A percentile compares a stretch with the other conserved stretches of the same genome.
Conservation (phyloP, 2,888 invertebrate genomes). For the Aspidiotus destructor region DNA sequence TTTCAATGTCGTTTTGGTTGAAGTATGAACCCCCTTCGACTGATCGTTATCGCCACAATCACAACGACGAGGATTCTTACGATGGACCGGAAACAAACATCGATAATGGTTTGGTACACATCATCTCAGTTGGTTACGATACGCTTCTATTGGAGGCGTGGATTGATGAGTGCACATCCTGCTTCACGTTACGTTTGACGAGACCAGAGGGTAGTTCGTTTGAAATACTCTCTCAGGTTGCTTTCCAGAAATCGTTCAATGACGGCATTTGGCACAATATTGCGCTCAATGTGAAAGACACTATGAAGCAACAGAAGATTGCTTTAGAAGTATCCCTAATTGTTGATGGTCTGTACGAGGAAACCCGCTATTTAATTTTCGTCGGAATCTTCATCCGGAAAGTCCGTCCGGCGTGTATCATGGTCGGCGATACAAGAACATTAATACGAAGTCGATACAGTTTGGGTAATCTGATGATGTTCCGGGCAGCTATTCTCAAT, state of each 20-base stretch:
- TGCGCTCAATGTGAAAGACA: conserved; percentile 51
- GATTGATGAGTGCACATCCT: conserved; percentile 46
- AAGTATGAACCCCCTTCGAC: conserved; percentile 32
- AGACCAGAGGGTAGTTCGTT: conserved; percentile 47
- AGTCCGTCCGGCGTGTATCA: conserved; percentile 48
- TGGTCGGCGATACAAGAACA: conserved; percentile 46
- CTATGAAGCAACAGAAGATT: conserved; percentile 49
- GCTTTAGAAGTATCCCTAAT: conserved; percentile 48
- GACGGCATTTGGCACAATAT: conserved; percentile 50
- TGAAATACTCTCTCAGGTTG: conserved; percentile 48
- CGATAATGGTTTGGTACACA: conserved; percentile 44
- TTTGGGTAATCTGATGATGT: conserved; percentile 45
- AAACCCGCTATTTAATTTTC: conserved; percentile 49
- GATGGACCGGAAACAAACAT: conserved; percentile 16
- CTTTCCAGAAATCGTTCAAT: conserved; percentile 44
- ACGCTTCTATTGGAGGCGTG: conserved; percentile 53
- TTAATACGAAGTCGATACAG: conserved; percentile 26
- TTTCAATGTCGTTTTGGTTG: conserved; percentile 51
- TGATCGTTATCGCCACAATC: not conserved
- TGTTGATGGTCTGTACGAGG: conserved; percentile 51
- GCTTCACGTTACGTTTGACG: conserved; percentile 43
- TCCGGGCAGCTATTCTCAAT: conserved; percentile 50
- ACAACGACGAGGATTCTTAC: not conserved
- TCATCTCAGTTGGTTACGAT: conserved; percentile 55
- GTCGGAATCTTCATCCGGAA: conserved; percentile 53